A percentile compares a stretch with the other conserved stretches of the same genome.
Conservation (phyloP, 1,140 invertebrate species). For the Drosophila pseudoobscura region DNA sequence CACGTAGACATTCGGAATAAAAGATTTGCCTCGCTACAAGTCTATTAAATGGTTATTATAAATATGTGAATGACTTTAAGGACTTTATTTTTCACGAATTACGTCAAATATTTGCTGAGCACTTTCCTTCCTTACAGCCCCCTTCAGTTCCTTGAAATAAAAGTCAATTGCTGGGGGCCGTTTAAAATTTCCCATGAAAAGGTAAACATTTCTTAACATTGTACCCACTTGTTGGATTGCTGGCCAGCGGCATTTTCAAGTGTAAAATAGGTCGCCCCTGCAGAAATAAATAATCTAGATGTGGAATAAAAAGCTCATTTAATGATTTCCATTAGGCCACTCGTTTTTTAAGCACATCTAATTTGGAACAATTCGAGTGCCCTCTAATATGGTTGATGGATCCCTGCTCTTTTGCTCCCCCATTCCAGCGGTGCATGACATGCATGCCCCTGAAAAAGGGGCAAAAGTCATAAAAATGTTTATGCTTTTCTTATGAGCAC, state of each 20-base stretch:
- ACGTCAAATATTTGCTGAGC: too few relatives aligned
- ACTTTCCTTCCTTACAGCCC: too few relatives aligned
- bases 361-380: constrained; percentile 57
- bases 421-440: constrained; percentile 17
- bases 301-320: constrained; percentile 31
- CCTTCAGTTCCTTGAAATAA: too few relatives aligned
- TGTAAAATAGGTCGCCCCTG: constrained; percentile 4
- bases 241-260: neutral
- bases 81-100: too few relatives aligned
- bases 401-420: neutral
- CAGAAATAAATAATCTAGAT: constrained; percentile 47
- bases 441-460: constrained; percentile 28
- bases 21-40: too few relatives aligned
- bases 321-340: constrained; percentile 8
- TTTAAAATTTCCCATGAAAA: too few relatives aligned
- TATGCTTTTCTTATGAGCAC: constrained; percentile 13
- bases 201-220: too few relatives aligned
- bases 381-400: constrained; percentile 22
- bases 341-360: constrained; percentile 44
- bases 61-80: too few relatives aligned
- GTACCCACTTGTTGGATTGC: neutral
- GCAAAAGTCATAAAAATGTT: constrained; percentile 58
- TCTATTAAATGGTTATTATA: too few relatives aligned
- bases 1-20: too few relatives aligned
- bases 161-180: too few relatives aligned